These are phyloP conservation scores for Ictalurus furcatus DNA, from an alignment of 2,113 vertebrate species.

Conservation along the genomic window DNA sequence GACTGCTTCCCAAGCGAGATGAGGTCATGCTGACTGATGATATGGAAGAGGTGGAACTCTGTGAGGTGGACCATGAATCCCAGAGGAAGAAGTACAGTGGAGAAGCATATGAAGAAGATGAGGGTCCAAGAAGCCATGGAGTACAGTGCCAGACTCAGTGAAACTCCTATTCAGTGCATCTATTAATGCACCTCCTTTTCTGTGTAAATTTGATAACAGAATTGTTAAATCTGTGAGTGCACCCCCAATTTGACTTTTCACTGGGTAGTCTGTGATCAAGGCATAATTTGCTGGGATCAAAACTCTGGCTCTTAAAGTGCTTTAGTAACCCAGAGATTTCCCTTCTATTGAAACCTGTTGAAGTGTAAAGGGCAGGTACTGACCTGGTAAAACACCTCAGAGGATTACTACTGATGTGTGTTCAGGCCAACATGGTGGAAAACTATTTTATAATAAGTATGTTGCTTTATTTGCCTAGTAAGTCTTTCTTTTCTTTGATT, in stretches of 20 bases:
- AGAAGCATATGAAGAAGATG: slow-evolving; percentile 87
- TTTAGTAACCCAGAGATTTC: background rate
- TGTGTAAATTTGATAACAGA: background rate
- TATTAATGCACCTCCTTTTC: background rate
- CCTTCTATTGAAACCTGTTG: background rate
- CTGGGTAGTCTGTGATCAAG: background rate
- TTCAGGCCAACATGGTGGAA: background rate
- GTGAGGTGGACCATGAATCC: slow-evolving; percentile 75
- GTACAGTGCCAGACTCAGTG: slow-evolving; percentile 91
- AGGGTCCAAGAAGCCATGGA: slow-evolving; percentile 74
- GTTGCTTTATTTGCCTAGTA: background rate
- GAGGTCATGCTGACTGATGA: slow-evolving; percentile 85
- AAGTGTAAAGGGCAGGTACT: background rate
- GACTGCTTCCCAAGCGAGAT: slow-evolving; percentile 84
- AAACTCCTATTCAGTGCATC: slow-evolving; percentile 33
- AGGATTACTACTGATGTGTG: background rate
- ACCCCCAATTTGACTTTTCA: background rate
- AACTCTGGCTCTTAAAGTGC: background rate
- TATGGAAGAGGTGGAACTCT: slow-evolving; percentile 90
- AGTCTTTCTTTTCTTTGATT: background rate
- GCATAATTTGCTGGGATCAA: background rate
- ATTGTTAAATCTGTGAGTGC: background rate
- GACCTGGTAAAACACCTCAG: background rate
- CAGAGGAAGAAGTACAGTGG: slow-evolving; percentile 72
- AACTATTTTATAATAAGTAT: background rate